Percentiles rank a stretch among this genome's conserved stretches.
Evolutionary conservation across 2,888 invertebrate species (phyloP).

Genomic region (Agapetus fuscipes): DNA sequence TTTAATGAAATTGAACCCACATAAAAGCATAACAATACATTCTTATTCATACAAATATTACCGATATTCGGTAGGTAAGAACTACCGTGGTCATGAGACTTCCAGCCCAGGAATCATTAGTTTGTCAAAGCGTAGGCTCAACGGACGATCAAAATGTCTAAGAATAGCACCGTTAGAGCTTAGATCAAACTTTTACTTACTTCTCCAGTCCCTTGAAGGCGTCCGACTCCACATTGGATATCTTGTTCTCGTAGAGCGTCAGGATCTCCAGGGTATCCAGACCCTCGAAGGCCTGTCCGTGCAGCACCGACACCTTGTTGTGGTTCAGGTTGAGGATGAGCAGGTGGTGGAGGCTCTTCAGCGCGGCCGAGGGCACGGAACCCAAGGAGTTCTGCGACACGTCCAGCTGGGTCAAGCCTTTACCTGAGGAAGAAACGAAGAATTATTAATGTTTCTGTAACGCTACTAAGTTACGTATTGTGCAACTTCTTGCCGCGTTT

Average conservation of each 20-base stretch:
- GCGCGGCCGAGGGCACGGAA: constrained; percentile 69
- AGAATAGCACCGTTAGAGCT: too few relatives aligned
- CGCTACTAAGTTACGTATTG: too few relatives aligned
- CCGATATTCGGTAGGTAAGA: too few relatives aligned
- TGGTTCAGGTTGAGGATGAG: constrained; percentile 84
- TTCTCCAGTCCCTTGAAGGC: constrained; percentile 82
- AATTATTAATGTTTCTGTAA: too few relatives aligned
- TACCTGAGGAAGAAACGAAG: constrained; percentile 48
- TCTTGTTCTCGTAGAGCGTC: constrained; percentile 78
- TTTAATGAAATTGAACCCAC: too few relatives aligned
- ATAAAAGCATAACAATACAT: too few relatives aligned
- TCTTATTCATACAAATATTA: too few relatives aligned
- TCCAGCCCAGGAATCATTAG: too few relatives aligned
- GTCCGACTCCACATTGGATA: constrained; percentile 66
- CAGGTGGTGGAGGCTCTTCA: constrained; percentile 71
- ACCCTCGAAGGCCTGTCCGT: constrained; percentile 75
- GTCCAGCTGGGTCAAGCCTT: constrained; percentile 79
- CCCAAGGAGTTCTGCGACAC: constrained; percentile 77
- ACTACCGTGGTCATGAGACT: too few relatives aligned
- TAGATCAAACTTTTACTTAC: constrained; percentile 58
- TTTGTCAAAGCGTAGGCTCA: too few relatives aligned
- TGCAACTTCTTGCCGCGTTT: too few relatives aligned
- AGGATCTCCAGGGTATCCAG: constrained; percentile 79
- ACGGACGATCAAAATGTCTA: too few relatives aligned
- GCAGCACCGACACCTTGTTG: constrained; percentile 71